Evolutionary conservation across 2,888 invertebrate genomes (phyloP).

Genomic region (Sepiola atlantica): DNA sequence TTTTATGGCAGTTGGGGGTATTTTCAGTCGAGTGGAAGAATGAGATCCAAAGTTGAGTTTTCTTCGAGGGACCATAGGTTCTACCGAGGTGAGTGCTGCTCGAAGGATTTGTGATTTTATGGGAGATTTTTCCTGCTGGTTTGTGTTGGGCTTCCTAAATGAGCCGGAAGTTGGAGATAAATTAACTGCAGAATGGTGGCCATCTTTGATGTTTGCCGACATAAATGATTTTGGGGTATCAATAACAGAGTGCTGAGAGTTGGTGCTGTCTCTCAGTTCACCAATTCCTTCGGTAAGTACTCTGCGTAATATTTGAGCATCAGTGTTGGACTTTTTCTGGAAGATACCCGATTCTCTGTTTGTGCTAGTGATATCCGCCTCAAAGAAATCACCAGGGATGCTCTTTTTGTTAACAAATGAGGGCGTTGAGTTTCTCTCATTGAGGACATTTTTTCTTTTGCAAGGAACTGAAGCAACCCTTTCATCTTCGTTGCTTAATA

Average conservation of each 20-base stretch:
- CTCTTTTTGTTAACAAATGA: background rate
- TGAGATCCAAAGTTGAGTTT: background rate
- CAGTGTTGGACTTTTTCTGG: slow-evolving; percentile 19
- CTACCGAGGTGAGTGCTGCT: slow-evolving; percentile 20
- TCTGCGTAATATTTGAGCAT: background rate
- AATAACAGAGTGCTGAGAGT: background rate
- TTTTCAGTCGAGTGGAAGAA: background rate
- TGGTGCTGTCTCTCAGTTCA: background rate
- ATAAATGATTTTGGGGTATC: background rate
- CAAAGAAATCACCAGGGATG: background rate
- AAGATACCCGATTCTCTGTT: background rate
- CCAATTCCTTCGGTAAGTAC: slow-evolving; percentile 8
- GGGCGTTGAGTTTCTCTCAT: background rate
- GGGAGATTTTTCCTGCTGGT: background rate
- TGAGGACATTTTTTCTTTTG: background rate
- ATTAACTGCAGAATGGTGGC: background rate
- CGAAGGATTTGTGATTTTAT: slow-evolving; percentile 36
- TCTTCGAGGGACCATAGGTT: background rate
- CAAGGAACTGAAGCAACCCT: background rate
- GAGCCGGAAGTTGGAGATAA: background rate
- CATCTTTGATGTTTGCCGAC: background rate
- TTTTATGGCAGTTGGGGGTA: background rate
- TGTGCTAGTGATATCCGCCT: background rate
- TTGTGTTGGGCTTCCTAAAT: background rate
- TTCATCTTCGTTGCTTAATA: background rate